Conservation (phyloP, 2,113 vertebrate species). For the Sterna hirundo region DNA sequence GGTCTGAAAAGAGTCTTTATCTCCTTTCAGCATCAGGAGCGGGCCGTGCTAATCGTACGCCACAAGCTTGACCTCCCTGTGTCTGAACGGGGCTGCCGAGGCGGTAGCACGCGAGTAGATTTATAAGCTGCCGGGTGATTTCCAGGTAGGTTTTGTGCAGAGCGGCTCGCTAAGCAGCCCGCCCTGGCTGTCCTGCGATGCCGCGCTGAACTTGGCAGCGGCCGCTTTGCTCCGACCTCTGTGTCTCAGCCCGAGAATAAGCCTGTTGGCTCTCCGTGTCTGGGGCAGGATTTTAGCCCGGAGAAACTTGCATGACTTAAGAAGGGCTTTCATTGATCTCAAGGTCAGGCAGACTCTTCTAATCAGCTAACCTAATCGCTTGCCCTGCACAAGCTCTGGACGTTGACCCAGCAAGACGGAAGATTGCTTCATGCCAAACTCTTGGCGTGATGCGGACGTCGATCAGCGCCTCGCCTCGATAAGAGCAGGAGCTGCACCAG, state of each 20-base stretch:
- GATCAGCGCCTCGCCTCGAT: accelerated
- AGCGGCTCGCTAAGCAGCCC: neutral
- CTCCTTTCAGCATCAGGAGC: neutral
- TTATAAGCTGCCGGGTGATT: neutral
- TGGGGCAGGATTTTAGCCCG: neutral
- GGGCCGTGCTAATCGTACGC: accelerated
- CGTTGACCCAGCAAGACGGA: neutral
- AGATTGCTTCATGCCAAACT: accelerated
- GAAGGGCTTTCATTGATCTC: neutral
- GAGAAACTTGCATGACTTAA: neutral
- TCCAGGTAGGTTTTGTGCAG: neutral
- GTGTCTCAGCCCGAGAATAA: neutral
- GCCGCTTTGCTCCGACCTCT: neutral
- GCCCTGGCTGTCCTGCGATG: accelerated
- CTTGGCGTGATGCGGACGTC: neutral
- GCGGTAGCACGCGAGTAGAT: neutral
- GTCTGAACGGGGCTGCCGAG: neutral
- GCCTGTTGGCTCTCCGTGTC: neutral
- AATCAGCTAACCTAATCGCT: neutral
- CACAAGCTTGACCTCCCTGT: neutral
- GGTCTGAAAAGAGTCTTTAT: neutral
- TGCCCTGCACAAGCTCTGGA: neutral
- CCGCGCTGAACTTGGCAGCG: neutral
- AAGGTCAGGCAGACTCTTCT: neutral
- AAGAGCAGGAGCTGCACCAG: neutral